phyloP scores from a whole-genome alignment of 2,797 vertebrate genomes.

The Ctenochaetus hawaiiensis region DNA sequence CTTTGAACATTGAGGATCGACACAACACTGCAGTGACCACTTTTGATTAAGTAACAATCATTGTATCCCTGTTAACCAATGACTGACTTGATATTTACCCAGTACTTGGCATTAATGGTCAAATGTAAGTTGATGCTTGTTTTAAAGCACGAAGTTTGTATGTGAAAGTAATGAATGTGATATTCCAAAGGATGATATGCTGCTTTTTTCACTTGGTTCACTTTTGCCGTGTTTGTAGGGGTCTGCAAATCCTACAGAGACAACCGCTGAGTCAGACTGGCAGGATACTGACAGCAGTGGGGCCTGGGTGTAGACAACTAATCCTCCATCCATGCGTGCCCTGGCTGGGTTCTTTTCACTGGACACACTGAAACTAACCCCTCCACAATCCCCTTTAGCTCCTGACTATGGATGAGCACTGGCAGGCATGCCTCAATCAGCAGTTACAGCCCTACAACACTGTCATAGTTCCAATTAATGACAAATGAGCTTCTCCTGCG shows the following conservation, averaged over 20 bases:
- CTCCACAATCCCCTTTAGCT: constrained; percentile 61
- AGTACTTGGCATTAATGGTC: neutral
- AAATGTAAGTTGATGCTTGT: neutral
- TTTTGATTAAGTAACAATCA: constrained; percentile 6
- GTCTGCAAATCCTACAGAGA: constrained; percentile 58
- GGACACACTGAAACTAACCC: constrained; percentile 60
- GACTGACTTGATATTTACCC: constrained; percentile 5
- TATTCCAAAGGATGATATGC: constrained; percentile 16
- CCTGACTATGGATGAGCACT: constrained; percentile 39
- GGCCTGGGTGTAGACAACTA: constrained; percentile 71
- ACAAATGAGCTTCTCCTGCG: neutral
- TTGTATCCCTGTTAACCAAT: neutral
- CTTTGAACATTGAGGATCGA: neutral
- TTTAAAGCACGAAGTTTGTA: neutral
- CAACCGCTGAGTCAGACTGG: constrained; percentile 77
- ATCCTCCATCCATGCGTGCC: constrained; percentile 70
- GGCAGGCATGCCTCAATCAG: constrained; percentile 48
- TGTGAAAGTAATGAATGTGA: neutral
- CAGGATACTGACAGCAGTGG: constrained; percentile 59
- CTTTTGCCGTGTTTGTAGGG: constrained; percentile 26
- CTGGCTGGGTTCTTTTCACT: constrained; percentile 57
- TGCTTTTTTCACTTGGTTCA: constrained; percentile 41
- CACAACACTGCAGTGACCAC: constrained; percentile 15
- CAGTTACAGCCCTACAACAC: constrained; percentile 16
- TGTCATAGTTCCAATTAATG: constrained; percentile 10